A percentile compares a stretch with the other conserved stretches of the same genome.
Conservation (phyloP, 2,888 invertebrate species). For the Aspidapion aeneum region DNA sequence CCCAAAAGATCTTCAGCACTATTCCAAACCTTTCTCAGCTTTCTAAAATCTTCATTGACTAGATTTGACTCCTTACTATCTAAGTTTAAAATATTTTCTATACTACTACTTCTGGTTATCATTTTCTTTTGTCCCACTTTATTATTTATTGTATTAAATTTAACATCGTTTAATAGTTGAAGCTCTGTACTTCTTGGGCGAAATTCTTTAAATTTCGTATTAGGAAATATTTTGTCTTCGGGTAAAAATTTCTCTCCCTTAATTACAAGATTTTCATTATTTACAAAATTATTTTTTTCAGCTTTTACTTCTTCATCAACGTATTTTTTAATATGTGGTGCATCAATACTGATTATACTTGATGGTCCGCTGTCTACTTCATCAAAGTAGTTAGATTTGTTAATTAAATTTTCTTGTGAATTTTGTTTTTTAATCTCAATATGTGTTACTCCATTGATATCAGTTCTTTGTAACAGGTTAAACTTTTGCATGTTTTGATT, state of each 20-base stretch:
- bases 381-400: conserved; percentile 13
- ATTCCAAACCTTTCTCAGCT: conserved; percentile 45
- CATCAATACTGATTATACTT: conserved; percentile 43
- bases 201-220: conserved; percentile 30
- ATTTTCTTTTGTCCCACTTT: conserved; percentile 28
- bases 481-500: conserved; percentile 38
- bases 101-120: conserved; percentile 35
- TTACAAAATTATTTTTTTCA: background rate
- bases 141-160: conserved; percentile 30
- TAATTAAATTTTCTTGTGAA: conserved; percentile 25
- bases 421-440: conserved; percentile 44
- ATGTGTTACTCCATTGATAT: conserved; percentile 51
- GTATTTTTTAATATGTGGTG: conserved; percentile 16
- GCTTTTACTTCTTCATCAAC: conserved; percentile 22
- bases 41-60: conserved; percentile 27
- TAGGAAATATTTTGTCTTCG: background rate
- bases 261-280: background rate
- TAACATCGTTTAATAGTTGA: conserved; percentile 27
- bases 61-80: conserved; percentile 31
- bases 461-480: conserved; percentile 50
- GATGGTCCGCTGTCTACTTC: conserved; percentile 27
- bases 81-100: conserved; percentile 38
- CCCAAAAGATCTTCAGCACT: conserved; percentile 45
- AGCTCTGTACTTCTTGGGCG: conserved; percentile 19
- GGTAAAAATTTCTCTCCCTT: background rate